Evolutionary conservation across 2,888 invertebrate genomes (phyloP), one percentile per base, ranked within the genome.

Genomic region (Galerucella calmariensis): DNA sequence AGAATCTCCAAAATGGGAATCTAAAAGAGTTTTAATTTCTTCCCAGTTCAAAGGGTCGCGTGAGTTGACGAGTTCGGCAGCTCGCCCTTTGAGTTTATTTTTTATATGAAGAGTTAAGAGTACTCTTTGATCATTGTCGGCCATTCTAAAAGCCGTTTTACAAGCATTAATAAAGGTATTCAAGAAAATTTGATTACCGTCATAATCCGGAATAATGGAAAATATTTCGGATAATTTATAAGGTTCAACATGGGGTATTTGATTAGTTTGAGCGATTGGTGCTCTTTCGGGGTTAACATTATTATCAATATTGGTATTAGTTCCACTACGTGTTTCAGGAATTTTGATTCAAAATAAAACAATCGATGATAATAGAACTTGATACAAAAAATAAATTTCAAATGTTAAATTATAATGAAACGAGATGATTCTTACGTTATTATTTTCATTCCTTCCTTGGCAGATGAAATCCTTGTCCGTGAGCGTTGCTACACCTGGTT

Each of bases 371-470:
- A 6, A 5, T 35, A 6, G 6, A 35, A 35, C 35, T 35, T 35
- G 3, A 5, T 35, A 35, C 5, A 35, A 35, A 6, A 35, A 35
- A 35, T 35, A 35, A 35, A 35, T 35, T 35, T 5, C 35, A 35
- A 35, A 35, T 35, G 35, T 6, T 5, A 35, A 35, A 35, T 35
- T 35, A 35, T 35, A 35, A 35, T 35, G 5, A 35, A 51, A 51
- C 51, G 51, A 51, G 51, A 51, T 51, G 51, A 51, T 51, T 51
- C 51, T 51, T 51, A 51, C 51, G 8, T 4, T 48, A 44, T 14
- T 72, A 58, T 51, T 51, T 51, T n/a, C 51, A 51, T 51, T 51
- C 51, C 6, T 51, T 51, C n/a, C 20, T 56, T 8, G 10, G 56
- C 56, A 56, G 56, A 9, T 56, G 20, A 56, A 56, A 56, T 56